Percentiles rank a stretch among this genome's conserved stretches.
phyloP scores from a whole-genome alignment of 2,113 vertebrate genomes.

The Atractosteus spatula region DNA sequence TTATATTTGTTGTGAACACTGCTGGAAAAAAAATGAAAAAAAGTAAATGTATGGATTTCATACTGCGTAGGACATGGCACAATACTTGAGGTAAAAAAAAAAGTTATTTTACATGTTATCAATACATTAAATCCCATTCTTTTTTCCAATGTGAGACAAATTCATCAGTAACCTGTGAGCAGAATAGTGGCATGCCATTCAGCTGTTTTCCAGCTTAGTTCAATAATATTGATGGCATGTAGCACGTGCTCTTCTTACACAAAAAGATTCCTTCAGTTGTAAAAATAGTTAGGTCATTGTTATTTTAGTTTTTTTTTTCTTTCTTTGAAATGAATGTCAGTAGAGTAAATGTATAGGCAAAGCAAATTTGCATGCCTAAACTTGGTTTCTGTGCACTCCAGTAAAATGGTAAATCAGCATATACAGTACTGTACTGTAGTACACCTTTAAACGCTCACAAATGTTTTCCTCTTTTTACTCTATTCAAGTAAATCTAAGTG shows the following conservation, averaged over 20 bases:
- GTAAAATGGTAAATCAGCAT: no score
- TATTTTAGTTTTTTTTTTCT: background rate
- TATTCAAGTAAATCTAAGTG: no score
- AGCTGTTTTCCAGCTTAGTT: background rate
- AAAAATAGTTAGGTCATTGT: background rate
- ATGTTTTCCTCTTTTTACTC: no score
- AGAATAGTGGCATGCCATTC: background rate
- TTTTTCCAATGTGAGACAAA: background rate
- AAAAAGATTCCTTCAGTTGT: background rate
- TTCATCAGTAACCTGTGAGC: background rate
- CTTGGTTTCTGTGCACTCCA: no score
- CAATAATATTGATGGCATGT: slow-evolving; percentile 8
- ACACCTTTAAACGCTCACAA: no score
- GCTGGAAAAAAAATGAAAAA: slow-evolving; percentile 9
- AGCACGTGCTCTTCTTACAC: slow-evolving; percentile 11
- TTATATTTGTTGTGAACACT: slow-evolving; percentile 2
- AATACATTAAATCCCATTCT: no score
- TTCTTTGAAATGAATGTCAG: background rate
- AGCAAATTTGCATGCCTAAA: no score
- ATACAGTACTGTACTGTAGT: no score
- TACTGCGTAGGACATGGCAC: no score
- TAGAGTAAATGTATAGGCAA: no score
- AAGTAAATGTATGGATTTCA: background rate
- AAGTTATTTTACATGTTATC: no score
- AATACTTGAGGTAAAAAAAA: no score